Conservation (phyloP, 2,113 vertebrate species). For the Grammatotria lemairii region DNA sequence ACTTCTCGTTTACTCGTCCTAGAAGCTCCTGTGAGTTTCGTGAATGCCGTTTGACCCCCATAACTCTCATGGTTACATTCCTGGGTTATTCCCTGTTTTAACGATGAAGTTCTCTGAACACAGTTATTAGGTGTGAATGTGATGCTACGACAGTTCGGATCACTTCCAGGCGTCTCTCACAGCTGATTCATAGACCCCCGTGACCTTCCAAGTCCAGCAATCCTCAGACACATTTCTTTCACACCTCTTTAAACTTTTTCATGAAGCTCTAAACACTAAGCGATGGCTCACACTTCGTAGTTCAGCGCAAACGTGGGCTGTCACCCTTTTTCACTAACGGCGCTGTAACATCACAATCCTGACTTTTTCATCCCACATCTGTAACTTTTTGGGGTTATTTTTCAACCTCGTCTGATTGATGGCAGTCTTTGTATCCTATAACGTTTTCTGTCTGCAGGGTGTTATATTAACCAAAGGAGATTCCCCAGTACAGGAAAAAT, state of each 20-base stretch:
- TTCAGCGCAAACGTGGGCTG: background rate
- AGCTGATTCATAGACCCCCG: background rate
- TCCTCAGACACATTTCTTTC: background rate
- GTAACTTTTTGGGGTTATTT: background rate
- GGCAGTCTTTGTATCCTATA: background rate
- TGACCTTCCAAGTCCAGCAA: background rate
- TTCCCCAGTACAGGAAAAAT: background rate
- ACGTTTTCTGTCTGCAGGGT: background rate
- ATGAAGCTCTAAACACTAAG: background rate
- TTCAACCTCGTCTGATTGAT: background rate
- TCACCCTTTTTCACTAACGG: background rate
- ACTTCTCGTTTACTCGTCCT: background rate
- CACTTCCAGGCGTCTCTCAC: background rate
- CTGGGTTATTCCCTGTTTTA: background rate
- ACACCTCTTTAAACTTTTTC: background rate
- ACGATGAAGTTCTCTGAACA: background rate
- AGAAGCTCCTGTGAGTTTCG: background rate
- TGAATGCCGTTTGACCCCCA: background rate
- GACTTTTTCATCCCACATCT: background rate
- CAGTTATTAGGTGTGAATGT: background rate
- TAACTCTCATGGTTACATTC: fast-evolving
- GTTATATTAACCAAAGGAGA: background rate
- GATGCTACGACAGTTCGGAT: background rate
- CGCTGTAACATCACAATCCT: background rate
- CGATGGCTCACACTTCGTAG: background rate